Evolutionary conservation across 2,797 vertebrate species (phyloP), one percentile per base, ranked within the genome.

Genomic region (Sebastes steindachneri): DNA sequence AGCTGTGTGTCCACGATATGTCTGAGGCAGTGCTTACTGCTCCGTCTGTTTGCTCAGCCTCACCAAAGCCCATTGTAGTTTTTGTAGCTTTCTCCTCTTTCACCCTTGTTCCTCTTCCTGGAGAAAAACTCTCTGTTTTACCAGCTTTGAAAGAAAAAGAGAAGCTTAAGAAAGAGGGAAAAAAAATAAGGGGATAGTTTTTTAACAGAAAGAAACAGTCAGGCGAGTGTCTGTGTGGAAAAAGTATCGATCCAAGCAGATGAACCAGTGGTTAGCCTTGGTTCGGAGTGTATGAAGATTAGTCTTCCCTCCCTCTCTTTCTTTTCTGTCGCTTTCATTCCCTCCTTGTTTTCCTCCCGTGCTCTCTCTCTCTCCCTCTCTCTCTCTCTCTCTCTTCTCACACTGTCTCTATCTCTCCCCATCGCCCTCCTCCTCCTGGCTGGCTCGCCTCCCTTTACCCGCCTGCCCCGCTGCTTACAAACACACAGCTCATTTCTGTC

Each of bases 221-320:
- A 89, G 86, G 72, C 78, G 79, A 85, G 80, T 65, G 33, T 76
- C 35, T 41, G 72, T 21, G 3, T 31, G 71, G 72, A 45, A 82
- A 75, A 86, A 60, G 65, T 91, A 95, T 96, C 48, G 93, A 96
- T 94, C 87, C 82, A 25, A 60, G 83, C 83, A 88, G 89, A 92
- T 91, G 83, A 93, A 87, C 82, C 83, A 76, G 82, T 68, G 82
- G 77, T 91, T 91, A 71, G 75, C 81, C 83, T 77, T 62, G 82
- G 85, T 90, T 83, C 80, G 72, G 86, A 90, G 87, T 81, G 82
- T 89, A 89, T 92, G 87, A 91, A 83, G 81, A 90, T 91, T 68
- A 77, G 65, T 75, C 59, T 48, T 71, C 58, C 12, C 62, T 75
- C 21, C 33, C 9, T 37, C 15, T n/a, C 45, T 75, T 51, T 68